Evolutionary conservation across 2,113 vertebrate species (phyloP), one percentile per base, ranked within the genome.

Genomic region (Hystrix cristata): DNA sequence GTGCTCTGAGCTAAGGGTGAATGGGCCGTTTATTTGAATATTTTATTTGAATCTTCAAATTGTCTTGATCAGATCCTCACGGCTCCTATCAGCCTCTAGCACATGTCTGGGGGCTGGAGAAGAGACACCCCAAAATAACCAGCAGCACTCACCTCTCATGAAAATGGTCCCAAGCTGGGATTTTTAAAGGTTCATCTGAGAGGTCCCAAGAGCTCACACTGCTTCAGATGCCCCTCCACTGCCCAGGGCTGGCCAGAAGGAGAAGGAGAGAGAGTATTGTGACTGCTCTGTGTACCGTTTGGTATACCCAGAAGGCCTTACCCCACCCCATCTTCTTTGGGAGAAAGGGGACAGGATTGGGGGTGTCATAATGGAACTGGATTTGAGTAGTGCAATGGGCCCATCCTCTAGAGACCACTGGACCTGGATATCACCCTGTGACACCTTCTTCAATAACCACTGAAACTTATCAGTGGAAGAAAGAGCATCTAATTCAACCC

Each of bases 11-110:
- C 80, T 67, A 78, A 85, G 74, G 64, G 13, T 12, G 25, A 95
- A 55, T 29, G 59, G 53, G 51, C 10, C 10, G 16, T 62, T 90
- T 78, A 15, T 65, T 79, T 43, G 48, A 29, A 3, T 82, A 31
- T 86, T 91, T 79, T 60, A 72, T 79, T 74, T 95, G 51, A 82
- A 25, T 86, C 79, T 95, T 91, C 62, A 78, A 62, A 29, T 81
- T n/a, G 29, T 48, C 34, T 59, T 46, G 6, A 81, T 57, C 62
- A 93, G 64, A 85, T 59, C 43, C 46, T 46, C 27, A 53, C 53
- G 46, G 64, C 19, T 34, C 31, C 15, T 25, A 62, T 80, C 34
- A 57, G 31, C 46, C 65, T 34, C 87, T 67, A 64, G 57, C 10
- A 51, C 14, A 53, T 74, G 13, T 69, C 3, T 51, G 8, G 48